Base-by-base conservation (phyloP, 1,140 invertebrate species). In the Pogonomyrmex californicus region DNA sequence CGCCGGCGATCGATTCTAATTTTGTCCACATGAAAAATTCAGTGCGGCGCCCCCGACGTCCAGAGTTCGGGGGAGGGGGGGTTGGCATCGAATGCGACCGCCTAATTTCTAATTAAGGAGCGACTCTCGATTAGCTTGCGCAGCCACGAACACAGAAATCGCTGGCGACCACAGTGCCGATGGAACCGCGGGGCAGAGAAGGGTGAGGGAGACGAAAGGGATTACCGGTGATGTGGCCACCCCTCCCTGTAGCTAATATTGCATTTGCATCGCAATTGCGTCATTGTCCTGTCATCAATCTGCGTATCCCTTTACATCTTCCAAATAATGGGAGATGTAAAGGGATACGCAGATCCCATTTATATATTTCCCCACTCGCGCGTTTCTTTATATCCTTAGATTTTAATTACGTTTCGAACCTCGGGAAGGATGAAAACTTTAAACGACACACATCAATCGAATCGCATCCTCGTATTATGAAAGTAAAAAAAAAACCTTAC, bases 101-200 rank as follows among this genome's bases (percentile, higher is more conserved):
- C 71, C 85, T 90, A 87, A 90, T 90, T 87, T 90, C 88, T 90
- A 87, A 90, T 90, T 90, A 90, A 90, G 86, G 78, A 87, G 60
- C 79, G 44, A 79, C 58, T 81, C 63, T 17, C 63, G 89, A 87
- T 86, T 90, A 90, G 86, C 60, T 78, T 71, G 85, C 78, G 56
- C 60, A 51, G 86, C 62, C 70, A 75, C 71, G 73, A 75, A 73
- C 62, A 54, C 62, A 58, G 76, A 78, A 78, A 68, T 78, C 85
- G 33, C 30, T 49, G 65, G 41, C 23, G 44, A 82, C 85, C 63
- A 3, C 76, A 66, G 38, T 12, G n/a, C 7, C 38, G n/a, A 68
- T 44, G n/a, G n/a, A 47, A 51, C 12, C 9, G 36, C 49, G 30
- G 23, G 0, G 17, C 7, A 44, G 17, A 49, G 51, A 0, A 23